Evolutionary conservation across 2,888 invertebrate genomes (phyloP).

Genomic region (Lacanobia wlatinum): DNA sequence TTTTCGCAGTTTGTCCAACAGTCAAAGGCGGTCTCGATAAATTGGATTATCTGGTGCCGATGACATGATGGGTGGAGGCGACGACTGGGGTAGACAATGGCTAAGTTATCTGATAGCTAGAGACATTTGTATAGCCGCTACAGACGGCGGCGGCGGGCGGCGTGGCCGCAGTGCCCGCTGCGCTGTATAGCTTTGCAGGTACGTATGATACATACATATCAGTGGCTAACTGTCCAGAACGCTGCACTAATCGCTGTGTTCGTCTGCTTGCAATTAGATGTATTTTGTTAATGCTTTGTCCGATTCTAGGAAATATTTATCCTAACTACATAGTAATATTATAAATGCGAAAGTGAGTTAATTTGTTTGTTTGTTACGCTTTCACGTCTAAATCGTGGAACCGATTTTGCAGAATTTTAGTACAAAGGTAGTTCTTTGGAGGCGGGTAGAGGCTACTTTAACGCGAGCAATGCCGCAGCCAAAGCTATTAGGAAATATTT

Average conservation of each 20-base stretch:
- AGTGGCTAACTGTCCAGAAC: neutral
- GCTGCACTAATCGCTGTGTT: neutral
- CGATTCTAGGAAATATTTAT: neutral
- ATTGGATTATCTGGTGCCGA: constrained; percentile 70
- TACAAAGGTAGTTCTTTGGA: too few relatives aligned
- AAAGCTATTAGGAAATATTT: neutral
- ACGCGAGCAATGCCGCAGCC: too few relatives aligned
- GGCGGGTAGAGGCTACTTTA: too few relatives aligned
- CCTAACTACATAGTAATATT: too few relatives aligned
- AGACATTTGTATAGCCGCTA: constrained; percentile 27
- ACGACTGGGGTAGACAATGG: constrained; percentile 55
- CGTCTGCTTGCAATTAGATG: neutral
- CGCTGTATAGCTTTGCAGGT: constrained; percentile 23
- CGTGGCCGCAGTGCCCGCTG: neutral
- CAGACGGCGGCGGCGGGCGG: constrained; percentile 8
- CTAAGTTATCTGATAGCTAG: constrained; percentile 40
- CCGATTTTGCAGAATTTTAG: too few relatives aligned
- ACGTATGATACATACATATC: constrained; percentile 5
- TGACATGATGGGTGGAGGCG: constrained; percentile 67
- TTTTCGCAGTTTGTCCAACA: constrained; percentile 40
- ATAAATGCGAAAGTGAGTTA: too few relatives aligned
- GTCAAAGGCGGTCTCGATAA: constrained; percentile 52
- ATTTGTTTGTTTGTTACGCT: too few relatives aligned
- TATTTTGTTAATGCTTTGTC: neutral
- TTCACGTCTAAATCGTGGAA: too few relatives aligned